Base-by-base conservation (phyloP, 1,140 invertebrate genomes). In the Trichonephila inaurata region DNA sequence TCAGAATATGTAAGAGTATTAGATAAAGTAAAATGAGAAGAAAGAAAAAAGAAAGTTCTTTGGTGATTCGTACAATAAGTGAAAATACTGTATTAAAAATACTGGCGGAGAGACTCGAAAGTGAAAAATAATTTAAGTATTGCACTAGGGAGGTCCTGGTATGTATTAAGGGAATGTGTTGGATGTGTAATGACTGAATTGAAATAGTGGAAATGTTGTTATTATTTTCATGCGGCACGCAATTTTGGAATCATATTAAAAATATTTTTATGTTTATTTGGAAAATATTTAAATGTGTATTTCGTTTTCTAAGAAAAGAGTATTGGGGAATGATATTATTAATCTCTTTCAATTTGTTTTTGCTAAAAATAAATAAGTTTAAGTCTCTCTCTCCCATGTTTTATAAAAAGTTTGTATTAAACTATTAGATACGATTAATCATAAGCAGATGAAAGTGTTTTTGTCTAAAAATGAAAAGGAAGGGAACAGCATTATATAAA, bases 51-150 rank as follows among this genome's bases (percentile, higher is more conserved):
- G 21, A 51, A 24, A 83, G 12, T 0, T 83, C n/a, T 83, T 77
- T 2, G 33, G 28, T 7, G 69, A 77, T 18, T 77, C 69, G 40
- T 58, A 51, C 21, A 12, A 21, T 16, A 83, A 83, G 82, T 18
- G 44, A n/a, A 83, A 83, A 83, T 58, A n/a, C 51, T 14, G 51
- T 83, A 83, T 83, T 83, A 83, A 83, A 83, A 58, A 28, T 58
- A 58, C 82, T 51, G 69, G 28, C 24, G 7, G n/a, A 82, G 44
- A 82, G 77, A 60, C 19, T 19, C 40, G 21, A 58, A 58, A 60
- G 82, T 51, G 51, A 51, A 83, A 83, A 83, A 51, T 83, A 83
- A 83, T 83, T 83, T 83, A 83, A 83, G 21, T n/a, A 83, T 58
- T 21, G 82, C 82, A 51, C 40, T 33, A 7, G 28, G 28, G 28